Conservation (phyloP, 2,797 vertebrate species). For the Monodelphis domestica region DNA sequence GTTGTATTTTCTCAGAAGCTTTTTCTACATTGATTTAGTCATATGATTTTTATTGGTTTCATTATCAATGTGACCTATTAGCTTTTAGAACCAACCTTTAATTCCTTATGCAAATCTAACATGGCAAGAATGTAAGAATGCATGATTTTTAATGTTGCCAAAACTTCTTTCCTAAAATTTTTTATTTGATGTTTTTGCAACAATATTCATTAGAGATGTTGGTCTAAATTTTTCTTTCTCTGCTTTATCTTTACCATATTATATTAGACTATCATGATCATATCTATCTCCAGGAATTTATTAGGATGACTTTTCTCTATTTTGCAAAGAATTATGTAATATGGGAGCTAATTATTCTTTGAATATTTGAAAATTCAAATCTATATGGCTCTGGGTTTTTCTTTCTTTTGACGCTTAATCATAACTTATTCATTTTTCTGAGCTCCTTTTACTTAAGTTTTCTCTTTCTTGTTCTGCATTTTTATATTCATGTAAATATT, state of each 20-base stretch:
- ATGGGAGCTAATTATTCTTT: not conserved
- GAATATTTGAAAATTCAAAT: not conserved
- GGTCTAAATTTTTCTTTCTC: not conserved
- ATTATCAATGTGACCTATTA: not conserved
- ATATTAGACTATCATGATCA: not conserved
- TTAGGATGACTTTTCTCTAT: not conserved
- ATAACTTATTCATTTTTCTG: not conserved
- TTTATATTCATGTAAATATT: not conserved
- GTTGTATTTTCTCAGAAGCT: not conserved
- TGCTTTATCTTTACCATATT: not conserved
- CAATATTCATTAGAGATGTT: not conserved
- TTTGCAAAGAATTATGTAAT: not conserved
- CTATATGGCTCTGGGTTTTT: not conserved
- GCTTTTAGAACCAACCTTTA: not conserved
- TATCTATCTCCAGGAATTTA: not conserved
- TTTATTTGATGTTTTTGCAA: not conserved
- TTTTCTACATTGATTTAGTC: not conserved
- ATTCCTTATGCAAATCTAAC: not conserved
- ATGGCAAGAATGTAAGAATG: not conserved
- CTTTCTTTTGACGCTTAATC: not conserved
- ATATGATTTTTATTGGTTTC: not conserved
- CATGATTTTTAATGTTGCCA: not conserved
- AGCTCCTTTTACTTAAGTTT: not conserved
- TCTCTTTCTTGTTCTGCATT: not conserved
- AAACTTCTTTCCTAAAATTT: too few species aligned